Base-by-base conservation (phyloP, 1,140 invertebrate genomes). In the Coenobita brevimanus region DNA sequence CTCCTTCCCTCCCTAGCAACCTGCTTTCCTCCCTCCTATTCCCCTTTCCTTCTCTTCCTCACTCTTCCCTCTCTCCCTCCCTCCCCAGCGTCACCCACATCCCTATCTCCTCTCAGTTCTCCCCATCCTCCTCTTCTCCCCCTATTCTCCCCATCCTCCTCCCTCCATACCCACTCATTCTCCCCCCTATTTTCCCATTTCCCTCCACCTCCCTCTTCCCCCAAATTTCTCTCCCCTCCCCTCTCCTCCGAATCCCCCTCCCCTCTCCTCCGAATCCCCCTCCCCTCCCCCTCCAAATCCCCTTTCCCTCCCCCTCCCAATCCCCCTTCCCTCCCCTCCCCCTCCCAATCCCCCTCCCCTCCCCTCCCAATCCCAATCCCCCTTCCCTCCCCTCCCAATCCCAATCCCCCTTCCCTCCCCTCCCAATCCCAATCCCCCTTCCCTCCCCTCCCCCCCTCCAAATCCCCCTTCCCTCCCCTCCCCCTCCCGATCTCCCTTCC, bases 391-490 rank as follows among this genome's bases (percentile, higher is more conserved):
- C 0, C 67, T 71, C 67, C n/a, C 62, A 10, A 21, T 64, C 62
- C n/a, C 62, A 10, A 6, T 64, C 62, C n/a, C 62, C n/a, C 62
- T 64, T 30, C 17, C 67, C 33, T 30, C 33, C 62, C n/a, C 62
- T 64, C 62, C n/a, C 62, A 10, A 6, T 64, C 62, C n/a, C 62
- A 10, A 6, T 64, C 62, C n/a, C 62, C n/a, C 62, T 64, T n/a
- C n/a, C 62, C n/a, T n/a, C n/a, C 62, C n/a, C 62, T 64, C 62
- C n/a, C 62, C n/a, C 62, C n/a, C 62, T 64, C 62, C n/a, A 6
- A 10, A 6, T 64, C 62, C n/a, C 62, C n/a, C 62, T 64, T n/a
- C n/a, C 62, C n/a, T n/a, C n/a, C 62, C n/a, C 62, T 64, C 62
- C n/a, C 67, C n/a, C 62, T 27, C 62, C n/a, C 17, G 6, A n/a